Evolutionary conservation across 2,888 invertebrate species (phyloP).

Genomic region (Dasysyrphus albostriatus): DNA sequence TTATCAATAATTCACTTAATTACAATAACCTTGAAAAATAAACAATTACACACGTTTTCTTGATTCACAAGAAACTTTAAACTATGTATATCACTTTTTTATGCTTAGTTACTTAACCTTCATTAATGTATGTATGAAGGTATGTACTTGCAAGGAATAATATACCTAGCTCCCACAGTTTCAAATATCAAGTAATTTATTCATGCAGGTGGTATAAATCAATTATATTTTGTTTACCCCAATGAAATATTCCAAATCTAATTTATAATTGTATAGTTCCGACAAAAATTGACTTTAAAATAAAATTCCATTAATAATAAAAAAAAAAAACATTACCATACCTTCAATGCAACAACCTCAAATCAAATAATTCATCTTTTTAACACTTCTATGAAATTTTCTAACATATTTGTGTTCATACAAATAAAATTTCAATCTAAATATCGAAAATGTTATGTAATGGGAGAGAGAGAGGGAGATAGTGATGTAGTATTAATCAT

Average conservation of each 20-base stretch:
- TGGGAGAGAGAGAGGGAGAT: not conserved
- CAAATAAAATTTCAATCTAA: conserved; percentile 27
- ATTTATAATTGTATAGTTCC: conserved; percentile 18
- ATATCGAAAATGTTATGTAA: not conserved
- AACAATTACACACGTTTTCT: not conserved
- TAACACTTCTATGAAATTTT: conserved; percentile 21
- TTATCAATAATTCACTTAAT: not conserved
- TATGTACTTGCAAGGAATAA: not conserved
- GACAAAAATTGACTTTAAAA: conserved; percentile 11
- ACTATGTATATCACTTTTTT: not conserved
- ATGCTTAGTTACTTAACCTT: conserved; percentile 1
- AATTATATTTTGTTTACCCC: conserved; percentile 1
- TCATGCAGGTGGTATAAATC: conserved; percentile 32
- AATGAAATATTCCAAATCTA: conserved; percentile 18
- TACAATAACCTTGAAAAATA: not conserved
- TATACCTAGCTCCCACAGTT: not conserved
- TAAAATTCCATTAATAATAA: not conserved
- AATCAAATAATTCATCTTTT: conserved; percentile 28
- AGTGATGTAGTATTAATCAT: conserved; percentile 64
- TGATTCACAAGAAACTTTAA: not conserved
- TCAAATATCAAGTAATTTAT: not conserved
- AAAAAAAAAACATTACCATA: not conserved
- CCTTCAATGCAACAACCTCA: conserved; percentile 1
- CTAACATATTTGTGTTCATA: not conserved
- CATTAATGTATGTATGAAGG: not conserved